phyloP scores from a whole-genome alignment of 2,888 invertebrate species.

The Acronicta aceris region DNA sequence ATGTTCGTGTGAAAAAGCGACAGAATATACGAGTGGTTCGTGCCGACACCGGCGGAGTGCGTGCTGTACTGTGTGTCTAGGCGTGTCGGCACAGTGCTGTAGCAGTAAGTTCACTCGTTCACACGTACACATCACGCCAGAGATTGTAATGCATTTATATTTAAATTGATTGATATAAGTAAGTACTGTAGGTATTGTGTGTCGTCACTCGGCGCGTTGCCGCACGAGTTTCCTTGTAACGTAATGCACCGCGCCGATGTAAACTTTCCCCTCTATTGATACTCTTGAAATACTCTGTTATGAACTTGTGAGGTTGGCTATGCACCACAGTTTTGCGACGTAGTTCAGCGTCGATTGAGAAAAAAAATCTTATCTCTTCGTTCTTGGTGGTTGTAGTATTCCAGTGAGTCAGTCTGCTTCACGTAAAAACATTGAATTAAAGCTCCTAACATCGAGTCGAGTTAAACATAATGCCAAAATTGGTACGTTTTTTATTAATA shows the following conservation, averaged over 20 bases:
- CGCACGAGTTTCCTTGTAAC: background rate
- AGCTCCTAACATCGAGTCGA: background rate
- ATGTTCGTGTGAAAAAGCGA: slow-evolving; percentile 46
- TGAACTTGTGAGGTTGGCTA: no score
- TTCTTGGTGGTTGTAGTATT: no score
- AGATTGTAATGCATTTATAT: slow-evolving; percentile 83
- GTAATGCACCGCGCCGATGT: background rate
- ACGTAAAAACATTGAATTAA: no score
- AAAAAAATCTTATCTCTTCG: no score
- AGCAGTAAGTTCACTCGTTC: slow-evolving; percentile 46
- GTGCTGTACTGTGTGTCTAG: no score
- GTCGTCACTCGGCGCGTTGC: background rate
- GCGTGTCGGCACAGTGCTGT: slow-evolving; percentile 2
- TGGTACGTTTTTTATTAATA: slow-evolving; percentile 6
- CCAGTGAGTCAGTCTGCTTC: no score
- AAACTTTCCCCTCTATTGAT: background rate
- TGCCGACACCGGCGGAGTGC: background rate
- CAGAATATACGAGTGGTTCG: slow-evolving; percentile 19
- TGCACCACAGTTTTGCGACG: no score
- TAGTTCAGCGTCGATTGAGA: no score
- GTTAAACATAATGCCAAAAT: background rate
- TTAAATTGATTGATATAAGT: slow-evolving; percentile 49
- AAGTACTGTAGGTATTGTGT: slow-evolving; percentile 39
- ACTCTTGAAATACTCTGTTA: background rate
- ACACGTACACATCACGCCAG: slow-evolving; percentile 66